phyloP scores from a whole-genome alignment of 2,797 vertebrate genomes.

The Coreius guichenoti region DNA sequence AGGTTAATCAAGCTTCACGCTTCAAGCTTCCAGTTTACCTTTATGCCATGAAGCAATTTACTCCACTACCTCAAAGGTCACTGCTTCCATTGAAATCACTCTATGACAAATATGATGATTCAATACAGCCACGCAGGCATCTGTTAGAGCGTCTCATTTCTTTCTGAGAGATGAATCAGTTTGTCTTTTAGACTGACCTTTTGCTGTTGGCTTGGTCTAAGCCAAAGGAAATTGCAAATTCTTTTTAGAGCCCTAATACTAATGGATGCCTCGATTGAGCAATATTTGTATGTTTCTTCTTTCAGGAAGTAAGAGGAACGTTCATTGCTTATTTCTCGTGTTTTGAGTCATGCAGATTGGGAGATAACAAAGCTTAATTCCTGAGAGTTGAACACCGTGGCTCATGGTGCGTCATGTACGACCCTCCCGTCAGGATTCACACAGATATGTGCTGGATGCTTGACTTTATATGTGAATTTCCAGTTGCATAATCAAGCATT shows the following conservation, averaged over 20 bases:
- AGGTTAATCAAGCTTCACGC: conserved; percentile 67
- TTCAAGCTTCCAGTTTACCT: conserved; percentile 67
- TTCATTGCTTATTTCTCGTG: conserved; percentile 1
- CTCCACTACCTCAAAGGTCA: conserved; percentile 78
- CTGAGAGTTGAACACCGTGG: background rate
- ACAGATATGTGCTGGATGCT: background rate
- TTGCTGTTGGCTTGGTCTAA: conserved; percentile 52
- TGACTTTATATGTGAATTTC: background rate
- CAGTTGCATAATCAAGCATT: background rate
- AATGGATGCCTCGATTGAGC: conserved; percentile 38
- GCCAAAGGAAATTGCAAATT: conserved; percentile 56
- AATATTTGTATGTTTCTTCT: conserved; percentile 41
- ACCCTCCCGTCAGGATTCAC: background rate
- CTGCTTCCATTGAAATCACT: conserved; percentile 74
- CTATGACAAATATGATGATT: conserved; percentile 82
- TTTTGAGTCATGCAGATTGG: background rate
- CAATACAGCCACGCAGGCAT: conserved; percentile 50
- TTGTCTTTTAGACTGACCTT: conserved; percentile 56
- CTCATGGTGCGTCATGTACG: background rate
- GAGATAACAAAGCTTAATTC: background rate
- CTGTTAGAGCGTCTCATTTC: conserved; percentile 41
- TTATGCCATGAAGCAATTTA: conserved; percentile 76
- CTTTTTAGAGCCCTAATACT: conserved; percentile 48
- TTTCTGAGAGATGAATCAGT: conserved; percentile 51
- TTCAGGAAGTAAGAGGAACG: background rate